These are phyloP conservation scores for Eulemur rufifrons DNA, from an alignment of 2,113 vertebrate species.

Conservation along the genomic window DNA sequence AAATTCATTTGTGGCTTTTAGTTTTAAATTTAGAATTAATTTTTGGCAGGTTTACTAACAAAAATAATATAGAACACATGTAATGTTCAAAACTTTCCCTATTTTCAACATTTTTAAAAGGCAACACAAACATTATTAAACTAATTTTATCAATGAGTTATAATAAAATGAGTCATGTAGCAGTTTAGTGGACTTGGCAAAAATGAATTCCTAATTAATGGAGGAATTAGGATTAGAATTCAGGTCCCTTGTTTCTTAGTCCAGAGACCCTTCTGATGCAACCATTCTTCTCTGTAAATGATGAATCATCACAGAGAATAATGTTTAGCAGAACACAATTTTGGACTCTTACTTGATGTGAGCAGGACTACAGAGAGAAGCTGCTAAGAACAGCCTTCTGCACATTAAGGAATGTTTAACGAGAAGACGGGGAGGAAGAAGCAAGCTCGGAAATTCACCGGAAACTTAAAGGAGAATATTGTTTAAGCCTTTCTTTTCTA, in stretches of 20 bases:
- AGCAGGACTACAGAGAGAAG: background rate
- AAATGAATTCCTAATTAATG: background rate
- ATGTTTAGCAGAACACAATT: background rate
- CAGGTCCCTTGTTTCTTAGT: background rate
- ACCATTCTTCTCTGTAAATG: background rate
- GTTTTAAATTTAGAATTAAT: slow-evolving; percentile 64
- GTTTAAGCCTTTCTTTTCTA: background rate
- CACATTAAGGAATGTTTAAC: background rate
- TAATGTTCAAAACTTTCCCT: background rate
- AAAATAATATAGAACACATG: slow-evolving; percentile 49
- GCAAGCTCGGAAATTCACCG: background rate
- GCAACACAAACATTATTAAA: background rate
- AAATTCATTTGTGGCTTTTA: slow-evolving; percentile 28
- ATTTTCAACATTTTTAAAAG: slow-evolving; percentile 43
- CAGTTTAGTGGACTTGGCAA: background rate
- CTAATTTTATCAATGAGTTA: slow-evolving; percentile 45
- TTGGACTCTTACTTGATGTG: background rate
- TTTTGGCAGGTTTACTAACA: slow-evolving; percentile 48
- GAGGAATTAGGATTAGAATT: background rate
- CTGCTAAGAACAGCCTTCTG: background rate
- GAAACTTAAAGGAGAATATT: background rate
- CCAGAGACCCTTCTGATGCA: background rate
- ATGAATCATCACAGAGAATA: background rate
- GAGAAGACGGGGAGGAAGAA: background rate
- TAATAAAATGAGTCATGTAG: background rate